phyloP scores from a whole-genome alignment of 2,797 vertebrate species.

The Trematomus bernacchii region DNA sequence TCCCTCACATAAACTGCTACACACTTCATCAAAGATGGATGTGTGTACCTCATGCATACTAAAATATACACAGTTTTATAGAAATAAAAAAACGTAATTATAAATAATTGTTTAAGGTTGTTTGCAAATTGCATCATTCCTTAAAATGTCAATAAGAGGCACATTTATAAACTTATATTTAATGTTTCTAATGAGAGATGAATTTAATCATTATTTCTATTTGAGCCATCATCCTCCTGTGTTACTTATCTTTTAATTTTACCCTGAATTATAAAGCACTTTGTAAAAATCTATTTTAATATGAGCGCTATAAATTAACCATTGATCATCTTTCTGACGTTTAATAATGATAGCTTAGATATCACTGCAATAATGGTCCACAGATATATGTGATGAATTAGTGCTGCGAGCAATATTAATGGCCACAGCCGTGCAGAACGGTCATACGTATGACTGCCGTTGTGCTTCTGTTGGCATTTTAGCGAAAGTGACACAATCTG shows the following conservation, averaged over 20 bases:
- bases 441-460: not conserved
- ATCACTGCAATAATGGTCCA: too few relatives aligned
- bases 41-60: not conserved
- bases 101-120: too few relatives aligned
- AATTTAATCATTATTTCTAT: not conserved
- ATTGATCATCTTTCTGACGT: not conserved
- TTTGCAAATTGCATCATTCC: too few relatives aligned
- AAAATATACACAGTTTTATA: too few relatives aligned
- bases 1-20: not conserved
- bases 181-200: not conserved
- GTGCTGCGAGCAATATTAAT: too few relatives aligned
- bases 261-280: not conserved
- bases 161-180: not conserved
- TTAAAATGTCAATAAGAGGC: too few relatives aligned
- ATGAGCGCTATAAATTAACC: not conserved
- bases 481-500: not conserved
- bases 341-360: conserved; percentile 1
- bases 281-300: not conserved
- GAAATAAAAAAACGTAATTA: too few relatives aligned
- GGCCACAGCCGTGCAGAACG: too few relatives aligned
- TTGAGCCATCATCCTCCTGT: not conserved
- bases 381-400: too few relatives aligned
- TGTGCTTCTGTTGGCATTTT: not conserved
- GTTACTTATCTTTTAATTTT: not conserved
- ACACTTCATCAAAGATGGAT: too few relatives aligned